Evolutionary conservation across 2,113 vertebrate species (phyloP).

Genomic region (Hippopotamus amphibius): DNA sequence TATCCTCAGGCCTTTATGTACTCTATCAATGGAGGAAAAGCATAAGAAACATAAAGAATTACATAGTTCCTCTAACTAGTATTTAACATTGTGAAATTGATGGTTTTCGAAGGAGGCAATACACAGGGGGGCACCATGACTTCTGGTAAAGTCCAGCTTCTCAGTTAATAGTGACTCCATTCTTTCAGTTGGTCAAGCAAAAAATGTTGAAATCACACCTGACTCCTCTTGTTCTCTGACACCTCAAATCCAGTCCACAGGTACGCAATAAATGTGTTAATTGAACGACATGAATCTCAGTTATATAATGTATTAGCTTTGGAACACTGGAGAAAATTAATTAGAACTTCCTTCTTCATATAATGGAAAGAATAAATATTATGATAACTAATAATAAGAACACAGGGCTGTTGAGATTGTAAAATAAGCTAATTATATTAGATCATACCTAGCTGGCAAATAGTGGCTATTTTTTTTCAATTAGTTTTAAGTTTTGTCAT

Average conservation of each 20-base stretch:
- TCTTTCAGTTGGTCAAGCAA: background rate
- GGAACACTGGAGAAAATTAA: background rate
- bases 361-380: background rate
- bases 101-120: background rate
- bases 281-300: background rate
- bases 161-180: background rate
- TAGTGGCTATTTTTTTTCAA: background rate
- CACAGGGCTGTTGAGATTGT: background rate
- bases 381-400: background rate
- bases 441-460: background rate
- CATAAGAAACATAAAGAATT: background rate
- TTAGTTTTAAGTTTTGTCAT: background rate
- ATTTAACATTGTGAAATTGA: background rate
- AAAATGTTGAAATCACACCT: background rate
- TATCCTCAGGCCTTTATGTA: background rate
- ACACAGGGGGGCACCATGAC: background rate
- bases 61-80: background rate
- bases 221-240: background rate
- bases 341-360: background rate
- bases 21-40: background rate
- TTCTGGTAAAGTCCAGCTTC: background rate
- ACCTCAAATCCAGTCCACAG: background rate
- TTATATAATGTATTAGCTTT: background rate
- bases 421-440: background rate
- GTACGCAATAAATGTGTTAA: background rate